Base-by-base conservation (phyloP, 2,113 vertebrate genomes). In the Ursus arctos region DNA sequence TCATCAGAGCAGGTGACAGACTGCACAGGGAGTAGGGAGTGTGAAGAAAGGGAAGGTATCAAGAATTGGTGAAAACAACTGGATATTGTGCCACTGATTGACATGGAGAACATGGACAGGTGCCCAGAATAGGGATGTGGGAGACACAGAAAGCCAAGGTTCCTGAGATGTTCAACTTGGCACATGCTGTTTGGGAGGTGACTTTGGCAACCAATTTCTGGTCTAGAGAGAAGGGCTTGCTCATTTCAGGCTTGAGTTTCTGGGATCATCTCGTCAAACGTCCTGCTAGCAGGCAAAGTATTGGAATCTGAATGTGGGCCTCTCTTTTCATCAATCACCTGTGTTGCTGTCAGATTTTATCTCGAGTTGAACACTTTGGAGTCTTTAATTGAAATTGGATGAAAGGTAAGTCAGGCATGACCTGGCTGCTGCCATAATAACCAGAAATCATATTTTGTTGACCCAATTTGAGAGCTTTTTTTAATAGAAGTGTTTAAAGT, bases 31-130 rank as follows among this genome's bases (percentile, higher is more conserved):
- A 1, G n/a, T 40, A 67, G 33, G 5, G 4, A n/a, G 7, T 26
- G 3, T 18, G 15, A 86, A 13, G 33, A 49, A 94, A 61, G 11
- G 7, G 47, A 19, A 91, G 19, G 69, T 40, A 12, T 12, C 11
- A 61, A 47, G 22, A 92, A 71, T 3, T 18, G 8, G 19, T n/a
- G 10, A 76, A 40, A 28, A 87, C 22, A 88, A 22, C 15, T 4
- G 22, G 13, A 36, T 3, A 7, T 0, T 22, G 22, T 14, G 10
- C 51, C 67, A 14, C 5, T 71, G 24, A 22, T 3, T 11, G 24
- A 36, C 2, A 28, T 4, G 55, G 16, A 16, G 19, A 22, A 22
- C 19, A 40, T 0, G 40, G 36, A 59, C 51, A 47, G 0, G 3
- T 51, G 22, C 12, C 47, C 71, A 72, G 59, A 16, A 67, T 1